phyloP scores from a whole-genome alignment of 2,888 invertebrate species.

The Prosopocoilus inquinatus region DNA sequence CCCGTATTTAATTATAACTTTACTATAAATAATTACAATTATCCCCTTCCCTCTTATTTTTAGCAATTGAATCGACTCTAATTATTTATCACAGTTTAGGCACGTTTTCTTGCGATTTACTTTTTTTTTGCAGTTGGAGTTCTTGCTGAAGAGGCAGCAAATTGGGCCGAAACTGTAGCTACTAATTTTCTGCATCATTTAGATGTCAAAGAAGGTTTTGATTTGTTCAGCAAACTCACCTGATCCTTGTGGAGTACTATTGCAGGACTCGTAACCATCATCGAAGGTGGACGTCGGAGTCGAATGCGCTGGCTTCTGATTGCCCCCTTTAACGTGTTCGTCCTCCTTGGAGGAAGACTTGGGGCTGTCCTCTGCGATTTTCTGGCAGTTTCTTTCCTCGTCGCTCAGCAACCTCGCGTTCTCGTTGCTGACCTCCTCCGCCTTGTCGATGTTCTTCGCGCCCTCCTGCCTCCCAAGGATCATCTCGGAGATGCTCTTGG shows the following conservation, averaged over 20 bases:
- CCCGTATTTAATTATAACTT: too few relatives aligned
- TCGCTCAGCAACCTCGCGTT: conserved; percentile 25
- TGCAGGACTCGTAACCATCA: conserved; percentile 66
- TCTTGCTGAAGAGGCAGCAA: too few relatives aligned
- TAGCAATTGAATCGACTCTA: too few relatives aligned
- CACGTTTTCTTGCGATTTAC: too few relatives aligned
- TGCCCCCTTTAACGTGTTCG: conserved; percentile 16
- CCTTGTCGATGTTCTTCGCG: conserved; percentile 14
- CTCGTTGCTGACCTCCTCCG: conserved; percentile 24
- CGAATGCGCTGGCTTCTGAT: conserved; percentile 34
- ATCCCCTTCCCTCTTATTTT: too few relatives aligned
- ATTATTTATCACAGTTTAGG: too few relatives aligned
- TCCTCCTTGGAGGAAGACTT: conserved; percentile 21
- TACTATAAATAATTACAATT: too few relatives aligned
- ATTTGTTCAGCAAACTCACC: conserved; percentile 56
- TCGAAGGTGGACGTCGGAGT: conserved; percentile 54
- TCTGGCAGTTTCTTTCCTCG: conserved; percentile 23
- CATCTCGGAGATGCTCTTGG: conserved; percentile 19
- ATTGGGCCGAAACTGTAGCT: too few relatives aligned
- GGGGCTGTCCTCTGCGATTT: conserved; percentile 18
- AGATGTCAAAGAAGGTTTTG: too few relatives aligned
- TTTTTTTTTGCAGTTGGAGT: too few relatives aligned
- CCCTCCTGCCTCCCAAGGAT: conserved; percentile 10
- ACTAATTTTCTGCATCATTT: too few relatives aligned
- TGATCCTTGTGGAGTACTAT: conserved; percentile 64